A percentile compares a stretch with the other conserved stretches of the same genome.
Evolutionary conservation across 2,113 vertebrate genomes (phyloP).

Genomic region (Zosterops japonicus): DNA sequence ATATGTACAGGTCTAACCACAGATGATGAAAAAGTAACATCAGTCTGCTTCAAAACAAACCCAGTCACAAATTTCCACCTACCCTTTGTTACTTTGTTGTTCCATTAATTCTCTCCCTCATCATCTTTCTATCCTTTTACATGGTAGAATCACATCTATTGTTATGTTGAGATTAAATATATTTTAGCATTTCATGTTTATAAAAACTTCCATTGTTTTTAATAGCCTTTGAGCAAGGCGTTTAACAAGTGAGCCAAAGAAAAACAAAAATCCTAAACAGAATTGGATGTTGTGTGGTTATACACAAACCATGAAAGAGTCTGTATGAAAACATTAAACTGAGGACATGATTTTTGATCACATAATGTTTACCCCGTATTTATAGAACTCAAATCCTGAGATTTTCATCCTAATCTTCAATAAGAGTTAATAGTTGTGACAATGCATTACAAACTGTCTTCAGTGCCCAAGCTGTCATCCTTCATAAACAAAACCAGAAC

Average conservation of each 20-base stretch:
- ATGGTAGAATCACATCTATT: background rate
- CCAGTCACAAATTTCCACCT: background rate
- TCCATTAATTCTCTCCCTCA: background rate
- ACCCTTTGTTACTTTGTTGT: background rate
- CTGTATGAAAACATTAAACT: background rate
- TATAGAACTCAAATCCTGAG: constrained; percentile 33
- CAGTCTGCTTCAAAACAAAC: background rate
- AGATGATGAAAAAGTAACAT: background rate
- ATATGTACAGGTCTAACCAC: background rate
- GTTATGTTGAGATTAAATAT: background rate
- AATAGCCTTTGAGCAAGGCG: background rate
- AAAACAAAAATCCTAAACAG: background rate
- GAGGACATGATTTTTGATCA: constrained; percentile 1
- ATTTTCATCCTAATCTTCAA: constrained; percentile 42
- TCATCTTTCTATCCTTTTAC: background rate
- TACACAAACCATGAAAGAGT: background rate
- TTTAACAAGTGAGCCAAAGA: background rate
- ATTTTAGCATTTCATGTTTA: background rate
- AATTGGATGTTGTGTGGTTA: background rate
- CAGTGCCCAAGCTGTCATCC: background rate
- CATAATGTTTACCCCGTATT: background rate
- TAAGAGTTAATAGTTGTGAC: background rate
- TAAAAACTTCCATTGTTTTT: background rate
- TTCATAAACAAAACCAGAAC: background rate
- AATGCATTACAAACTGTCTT: background rate